Evolutionary conservation across 2,888 invertebrate genomes (phyloP).

Genomic region (Yponomeuta plumbellus): DNA sequence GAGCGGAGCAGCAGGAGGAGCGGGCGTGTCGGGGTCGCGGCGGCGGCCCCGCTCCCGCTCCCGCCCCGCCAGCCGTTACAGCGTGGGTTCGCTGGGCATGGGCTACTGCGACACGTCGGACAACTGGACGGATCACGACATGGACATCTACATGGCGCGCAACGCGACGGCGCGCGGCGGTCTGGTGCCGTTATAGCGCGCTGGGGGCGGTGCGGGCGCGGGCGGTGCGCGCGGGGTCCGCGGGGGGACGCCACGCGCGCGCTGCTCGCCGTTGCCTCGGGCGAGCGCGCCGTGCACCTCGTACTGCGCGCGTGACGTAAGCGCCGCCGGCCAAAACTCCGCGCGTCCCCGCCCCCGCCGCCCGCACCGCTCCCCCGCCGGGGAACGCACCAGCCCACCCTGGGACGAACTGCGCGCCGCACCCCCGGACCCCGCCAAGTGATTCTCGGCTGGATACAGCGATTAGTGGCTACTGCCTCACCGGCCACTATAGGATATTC

Average conservation of each 20-base stretch:
- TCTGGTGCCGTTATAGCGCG: conserved; percentile 85
- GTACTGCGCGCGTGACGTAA: conserved; percentile 40
- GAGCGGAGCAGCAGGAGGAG: conserved; percentile 79
- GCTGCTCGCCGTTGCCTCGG: conserved; percentile 34
- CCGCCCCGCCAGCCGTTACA: conserved; percentile 86
- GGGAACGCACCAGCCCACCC: conserved; percentile 15
- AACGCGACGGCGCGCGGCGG: conserved; percentile 92
- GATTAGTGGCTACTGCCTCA: no score
- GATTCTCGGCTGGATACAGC: neutral
- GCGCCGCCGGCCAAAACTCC: conserved; percentile 22
- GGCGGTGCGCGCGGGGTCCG: conserved; percentile 31
- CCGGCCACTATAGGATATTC: no score
- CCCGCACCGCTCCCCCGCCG: conserved; percentile 17
- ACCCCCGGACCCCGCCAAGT: conserved; percentile 18
- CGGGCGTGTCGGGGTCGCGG: conserved; percentile 77
- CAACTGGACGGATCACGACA: conserved; percentile 96
- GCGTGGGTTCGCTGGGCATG: conserved; percentile 88
- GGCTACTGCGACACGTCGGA: conserved; percentile 93
- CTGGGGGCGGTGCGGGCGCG: conserved; percentile 28
- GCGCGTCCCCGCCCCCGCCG: conserved; percentile 27
- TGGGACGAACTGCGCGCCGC: conserved; percentile 22
- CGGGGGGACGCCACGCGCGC: conserved; percentile 30
- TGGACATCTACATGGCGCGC: conserved; percentile 96
- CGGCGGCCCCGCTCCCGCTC: conserved; percentile 87
- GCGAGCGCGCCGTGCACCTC: conserved; percentile 35